Evolutionary conservation across 2,797 vertebrate genomes (phyloP), one percentile per base, ranked within the genome.

Genomic region (Sebastes diaconus): DNA sequence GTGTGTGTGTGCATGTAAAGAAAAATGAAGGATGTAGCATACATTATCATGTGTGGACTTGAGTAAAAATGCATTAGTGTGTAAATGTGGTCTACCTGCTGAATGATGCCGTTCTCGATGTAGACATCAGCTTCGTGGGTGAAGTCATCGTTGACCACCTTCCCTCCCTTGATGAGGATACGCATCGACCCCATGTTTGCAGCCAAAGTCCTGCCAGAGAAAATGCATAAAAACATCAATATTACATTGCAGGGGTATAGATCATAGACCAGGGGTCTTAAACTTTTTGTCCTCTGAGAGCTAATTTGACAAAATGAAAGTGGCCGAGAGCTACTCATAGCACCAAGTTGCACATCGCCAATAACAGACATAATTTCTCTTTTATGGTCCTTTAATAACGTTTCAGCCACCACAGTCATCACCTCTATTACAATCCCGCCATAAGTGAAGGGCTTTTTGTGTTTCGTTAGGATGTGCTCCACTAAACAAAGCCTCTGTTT

Each of bases 61-160:
- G 29, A 25, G 2, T 68, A 32, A 4, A 55, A 71, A 58, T 57
- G 13, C 3, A 42, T 61, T 10, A 9, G 61, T 22, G 1, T 95
- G 0, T 96, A 95, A 61, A 27, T 16, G 50, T 9, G 13, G 79
- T 95, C 93, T 87, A 99, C 98, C 94, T 99, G 98, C 94, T 99
- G 98, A 88, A 99, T 98, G 95, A 98, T 95, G 90, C 98, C 98
- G 0, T 98, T 99, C 95, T 99, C 98, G 0, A 99, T 99, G 96
- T 99, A 99, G 80, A 99, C 98, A 0, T 99, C 98, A 0, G 98
- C 98, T 90, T 99, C 98, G 1, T 98, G 97, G 36, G 98, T 99
- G 92, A 97, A 98, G 94, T 99, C 98, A 13, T 99, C 98, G 0
- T 99, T 99, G 87, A 99, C 98, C 89, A 99, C 98, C 91, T 99